Evolutionary conservation across 1,140 invertebrate species (phyloP).

Genomic region (Rhynchophorus ferrugineus): DNA sequence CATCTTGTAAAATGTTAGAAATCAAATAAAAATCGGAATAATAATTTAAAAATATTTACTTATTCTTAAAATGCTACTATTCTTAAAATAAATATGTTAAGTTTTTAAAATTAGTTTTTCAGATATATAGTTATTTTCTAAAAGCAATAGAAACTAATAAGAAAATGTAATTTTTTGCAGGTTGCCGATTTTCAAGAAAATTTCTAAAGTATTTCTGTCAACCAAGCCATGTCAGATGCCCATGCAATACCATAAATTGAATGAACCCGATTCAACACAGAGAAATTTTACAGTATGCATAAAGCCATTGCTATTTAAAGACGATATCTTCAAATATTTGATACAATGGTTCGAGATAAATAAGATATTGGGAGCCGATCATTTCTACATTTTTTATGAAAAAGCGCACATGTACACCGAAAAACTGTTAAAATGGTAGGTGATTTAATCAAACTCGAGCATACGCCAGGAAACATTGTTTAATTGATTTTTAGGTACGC

Average conservation of each 20-base stretch:
- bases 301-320: slow-evolving; percentile 59
- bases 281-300: slow-evolving; percentile 59
- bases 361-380: slow-evolving; percentile 55
- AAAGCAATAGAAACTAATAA: too few relatives aligned
- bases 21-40: too few relatives aligned
- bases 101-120: too few relatives aligned
- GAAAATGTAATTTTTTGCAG: too few relatives aligned
- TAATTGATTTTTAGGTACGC: slow-evolving; percentile 14
- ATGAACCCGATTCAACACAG: neutral
- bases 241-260: neutral
- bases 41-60: too few relatives aligned
- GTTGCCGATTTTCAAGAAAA: too few relatives aligned
- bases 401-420: slow-evolving; percentile 47
- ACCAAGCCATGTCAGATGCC: slow-evolving; percentile 5
- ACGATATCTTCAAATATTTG: slow-evolving; percentile 53
- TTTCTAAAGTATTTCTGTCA: slow-evolving; percentile 1
- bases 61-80: too few relatives aligned
- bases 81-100: too few relatives aligned
- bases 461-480: neutral
- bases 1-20: too few relatives aligned
- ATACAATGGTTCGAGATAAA: slow-evolving; percentile 64
- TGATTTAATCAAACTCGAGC: slow-evolving; percentile 7
- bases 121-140: too few relatives aligned
- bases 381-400: slow-evolving; percentile 57
- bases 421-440: slow-evolving; percentile 50